phyloP scores from a whole-genome alignment of 2,888 invertebrate species.

The Ennomos fuscantarius region DNA sequence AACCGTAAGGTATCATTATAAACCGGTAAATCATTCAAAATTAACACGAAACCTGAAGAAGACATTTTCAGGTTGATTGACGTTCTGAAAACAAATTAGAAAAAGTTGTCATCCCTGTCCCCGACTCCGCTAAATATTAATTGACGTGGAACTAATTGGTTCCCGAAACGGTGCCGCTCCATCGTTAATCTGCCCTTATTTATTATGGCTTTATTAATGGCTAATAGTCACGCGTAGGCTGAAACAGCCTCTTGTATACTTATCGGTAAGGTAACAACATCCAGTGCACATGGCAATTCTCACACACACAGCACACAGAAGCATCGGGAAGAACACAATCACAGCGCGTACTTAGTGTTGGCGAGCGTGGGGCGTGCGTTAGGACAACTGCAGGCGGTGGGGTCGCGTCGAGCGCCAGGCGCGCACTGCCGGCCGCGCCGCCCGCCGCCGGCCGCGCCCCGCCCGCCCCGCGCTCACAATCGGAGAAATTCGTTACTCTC shows the following conservation, averaged over 20 bases:
- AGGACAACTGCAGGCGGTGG: constrained; percentile 40
- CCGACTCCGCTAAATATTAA: constrained; percentile 24
- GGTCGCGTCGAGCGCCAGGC: constrained; percentile 48
- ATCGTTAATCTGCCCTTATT: constrained; percentile 27
- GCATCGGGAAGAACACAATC: constrained; percentile 44
- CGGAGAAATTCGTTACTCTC: constrained; percentile 47
- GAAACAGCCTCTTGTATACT: constrained; percentile 9
- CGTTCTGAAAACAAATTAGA: constrained; percentile 26
- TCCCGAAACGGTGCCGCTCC: constrained; percentile 20
- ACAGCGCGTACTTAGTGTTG: constrained; percentile 46
- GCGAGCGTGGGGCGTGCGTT: constrained; percentile 9
- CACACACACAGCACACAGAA: constrained; percentile 47
- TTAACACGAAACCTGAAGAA: constrained; percentile 10
- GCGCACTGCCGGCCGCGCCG: constrained; percentile 63
- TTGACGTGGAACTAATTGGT: constrained; percentile 31
- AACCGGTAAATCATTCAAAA: constrained; percentile 13
- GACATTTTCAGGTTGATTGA: constrained; percentile 26
- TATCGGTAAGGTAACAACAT: constrained; percentile 28
- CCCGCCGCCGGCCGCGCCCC: constrained; percentile 24
- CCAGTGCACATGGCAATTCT: constrained; percentile 58
- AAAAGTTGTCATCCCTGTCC: constrained; percentile 23
- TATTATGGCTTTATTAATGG: constrained; percentile 26
- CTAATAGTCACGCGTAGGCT: constrained; percentile 12
- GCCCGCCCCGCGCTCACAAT: constrained; percentile 53
- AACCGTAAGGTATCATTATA: constrained; percentile 2